phyloP scores from a whole-genome alignment of 2,113 vertebrate genomes.

The Pseudonaja textilis region DNA sequence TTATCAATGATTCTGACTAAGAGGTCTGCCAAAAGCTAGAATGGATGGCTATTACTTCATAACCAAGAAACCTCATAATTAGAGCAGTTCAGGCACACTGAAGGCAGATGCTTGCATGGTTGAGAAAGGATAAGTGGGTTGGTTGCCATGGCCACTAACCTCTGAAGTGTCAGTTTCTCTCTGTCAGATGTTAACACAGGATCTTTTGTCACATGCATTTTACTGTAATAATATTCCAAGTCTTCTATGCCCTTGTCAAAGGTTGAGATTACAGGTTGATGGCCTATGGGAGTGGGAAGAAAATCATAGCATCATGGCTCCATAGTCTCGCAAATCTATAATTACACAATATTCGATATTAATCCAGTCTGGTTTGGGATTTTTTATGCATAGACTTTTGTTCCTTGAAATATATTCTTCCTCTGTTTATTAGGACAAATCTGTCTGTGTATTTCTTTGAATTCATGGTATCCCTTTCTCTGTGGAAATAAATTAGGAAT shows the following conservation, averaged over 20 bases:
- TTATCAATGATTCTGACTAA: conserved; percentile 48
- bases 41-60: conserved; percentile 43
- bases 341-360: background rate
- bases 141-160: conserved; percentile 52
- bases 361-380: background rate
- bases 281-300: background rate
- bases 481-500: background rate
- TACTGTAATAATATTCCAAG: conserved; percentile 27
- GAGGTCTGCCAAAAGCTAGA: conserved; percentile 50
- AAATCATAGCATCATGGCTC: background rate
- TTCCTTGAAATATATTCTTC: background rate
- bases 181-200: conserved; percentile 27
- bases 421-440: background rate
- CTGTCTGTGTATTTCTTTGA: too few relatives aligned
- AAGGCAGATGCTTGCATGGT: conserved; percentile 44
- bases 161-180: conserved; percentile 22
- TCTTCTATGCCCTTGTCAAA: background rate
- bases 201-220: conserved; percentile 44
- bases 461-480: background rate
- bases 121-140: conserved; percentile 33
- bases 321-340: background rate
- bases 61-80: conserved; percentile 31
- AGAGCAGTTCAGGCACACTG: conserved; percentile 41
- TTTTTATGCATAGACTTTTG: too few relatives aligned
- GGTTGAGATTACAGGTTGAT: background rate